Conservation (phyloP, 2,797 vertebrate genomes). For the Neopelma chrysocephalum region DNA sequence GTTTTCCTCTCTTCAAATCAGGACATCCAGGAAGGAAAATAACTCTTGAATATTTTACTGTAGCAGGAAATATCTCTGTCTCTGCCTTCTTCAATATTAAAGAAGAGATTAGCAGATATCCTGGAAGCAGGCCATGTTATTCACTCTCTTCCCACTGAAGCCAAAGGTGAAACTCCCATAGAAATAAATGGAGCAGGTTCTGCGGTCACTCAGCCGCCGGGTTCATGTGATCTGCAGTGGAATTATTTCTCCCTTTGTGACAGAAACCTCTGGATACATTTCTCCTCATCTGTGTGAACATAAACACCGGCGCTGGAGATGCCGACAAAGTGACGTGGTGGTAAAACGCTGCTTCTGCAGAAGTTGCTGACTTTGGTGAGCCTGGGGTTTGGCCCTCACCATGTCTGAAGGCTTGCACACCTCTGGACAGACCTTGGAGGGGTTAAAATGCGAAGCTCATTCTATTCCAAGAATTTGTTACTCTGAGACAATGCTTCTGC, state of each 20-base stretch:
- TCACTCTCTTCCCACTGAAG: conserved; percentile 41
- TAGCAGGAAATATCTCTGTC: conserved; percentile 54
- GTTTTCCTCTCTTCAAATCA: conserved; percentile 37
- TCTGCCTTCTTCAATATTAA: conserved; percentile 50
- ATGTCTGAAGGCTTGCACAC: background rate
- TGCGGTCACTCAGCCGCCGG: background rate
- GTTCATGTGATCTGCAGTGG: background rate
- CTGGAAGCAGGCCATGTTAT: conserved; percentile 41
- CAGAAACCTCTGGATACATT: background rate
- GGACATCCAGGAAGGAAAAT: conserved; percentile 53
- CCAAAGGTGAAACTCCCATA: conserved; percentile 41
- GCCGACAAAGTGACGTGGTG: background rate
- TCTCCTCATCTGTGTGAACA: conserved; percentile 9
- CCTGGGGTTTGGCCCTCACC: background rate
- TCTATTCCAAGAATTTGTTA: conserved; percentile 57
- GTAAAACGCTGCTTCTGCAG: conserved; percentile 12
- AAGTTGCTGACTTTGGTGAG: background rate
- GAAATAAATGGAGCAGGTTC: conserved; percentile 47
- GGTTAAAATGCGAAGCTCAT: conserved; percentile 22
- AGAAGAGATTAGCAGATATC: conserved; percentile 60
- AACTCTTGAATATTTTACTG: conserved; percentile 41
- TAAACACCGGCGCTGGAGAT: background rate
- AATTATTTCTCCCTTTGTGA: conserved; percentile 36
- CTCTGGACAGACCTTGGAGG: background rate
- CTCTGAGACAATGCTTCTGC: conserved; percentile 58